phyloP scores from a whole-genome alignment of 2,888 invertebrate species.

The Mimumesa dahlbomi region DNA sequence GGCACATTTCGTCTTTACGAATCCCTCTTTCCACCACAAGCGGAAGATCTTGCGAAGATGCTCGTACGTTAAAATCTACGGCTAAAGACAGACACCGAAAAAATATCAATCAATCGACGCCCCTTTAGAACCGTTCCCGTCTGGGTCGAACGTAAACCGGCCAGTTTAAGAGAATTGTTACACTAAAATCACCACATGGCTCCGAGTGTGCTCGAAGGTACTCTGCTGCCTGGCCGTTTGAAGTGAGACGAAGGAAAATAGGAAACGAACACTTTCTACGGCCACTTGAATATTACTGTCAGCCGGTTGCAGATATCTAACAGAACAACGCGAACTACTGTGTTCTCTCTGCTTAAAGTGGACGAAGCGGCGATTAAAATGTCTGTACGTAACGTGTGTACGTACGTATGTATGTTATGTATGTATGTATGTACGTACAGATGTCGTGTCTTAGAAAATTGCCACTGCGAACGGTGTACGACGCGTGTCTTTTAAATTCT shows the following conservation, averaged over 20 bases:
- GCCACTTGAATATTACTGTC: conserved; percentile 57
- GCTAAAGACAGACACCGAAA: conserved; percentile 61
- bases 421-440: no score
- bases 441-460: no score
- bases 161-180: conserved; percentile 73
- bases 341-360: no score
- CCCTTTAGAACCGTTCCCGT: conserved; percentile 68
- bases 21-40: conserved; percentile 10
- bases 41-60: conserved; percentile 26
- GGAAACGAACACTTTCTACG: conserved; percentile 53
- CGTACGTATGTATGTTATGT: no score
- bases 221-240: conserved; percentile 54
- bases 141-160: conserved; percentile 61
- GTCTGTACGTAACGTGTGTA: no score
- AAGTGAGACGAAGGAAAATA: conserved; percentile 61
- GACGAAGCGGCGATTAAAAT: no score
- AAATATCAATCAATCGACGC: conserved; percentile 77
- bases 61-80: conserved; percentile 43
- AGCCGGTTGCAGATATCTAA: conserved; percentile 30
- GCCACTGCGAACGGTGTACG: no score
- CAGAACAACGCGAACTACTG: no score
- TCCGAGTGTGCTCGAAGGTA: conserved; percentile 43
- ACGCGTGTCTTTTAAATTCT: no score
- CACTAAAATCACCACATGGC: conserved; percentile 75
- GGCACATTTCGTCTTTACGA: conserved; percentile 32